phyloP scores from a whole-genome alignment of 2,888 invertebrate genomes.

The Mythimna ferrago region DNA sequence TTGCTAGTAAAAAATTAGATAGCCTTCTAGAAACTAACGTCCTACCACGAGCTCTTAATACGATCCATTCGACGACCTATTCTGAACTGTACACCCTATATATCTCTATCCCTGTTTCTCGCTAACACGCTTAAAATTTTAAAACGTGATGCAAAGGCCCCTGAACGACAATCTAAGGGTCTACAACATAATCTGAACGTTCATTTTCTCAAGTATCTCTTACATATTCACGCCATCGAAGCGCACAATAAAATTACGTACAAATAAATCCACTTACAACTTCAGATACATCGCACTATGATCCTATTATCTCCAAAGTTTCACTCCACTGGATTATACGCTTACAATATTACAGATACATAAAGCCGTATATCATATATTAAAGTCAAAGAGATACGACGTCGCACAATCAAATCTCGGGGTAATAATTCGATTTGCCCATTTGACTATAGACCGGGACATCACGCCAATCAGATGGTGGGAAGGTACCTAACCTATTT shows the following conservation, averaged over 20 bases:
- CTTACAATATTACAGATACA: conserved; percentile 11
- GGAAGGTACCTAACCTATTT: conserved; percentile 61
- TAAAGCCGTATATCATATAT: conserved; percentile 25
- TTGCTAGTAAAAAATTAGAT: neutral
- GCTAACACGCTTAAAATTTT: no score
- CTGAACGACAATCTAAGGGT: neutral
- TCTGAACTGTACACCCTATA: no score
- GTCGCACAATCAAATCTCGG: conserved; percentile 44
- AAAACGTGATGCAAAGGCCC: no score
- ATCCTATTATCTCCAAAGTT: conserved; percentile 38
- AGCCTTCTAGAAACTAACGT: neutral
- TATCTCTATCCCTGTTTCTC: no score
- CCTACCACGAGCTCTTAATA: no score
- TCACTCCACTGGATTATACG: conserved; percentile 32
- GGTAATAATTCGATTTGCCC: conserved; percentile 62
- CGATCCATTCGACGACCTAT: no score
- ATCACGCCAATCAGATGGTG: conserved; percentile 50
- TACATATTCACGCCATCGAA: conserved; percentile 24
- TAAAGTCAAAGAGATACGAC: conserved; percentile 16
- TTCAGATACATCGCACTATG: conserved; percentile 40
- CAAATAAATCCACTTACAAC: conserved; percentile 44
- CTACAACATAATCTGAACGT: no score
- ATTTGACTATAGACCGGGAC: conserved; percentile 53
- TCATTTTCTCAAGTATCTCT: conserved; percentile 2
- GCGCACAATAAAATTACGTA: conserved; percentile 43